Base-by-base conservation (phyloP, 2,888 invertebrate species). In the Uropetala carovei region DNA sequence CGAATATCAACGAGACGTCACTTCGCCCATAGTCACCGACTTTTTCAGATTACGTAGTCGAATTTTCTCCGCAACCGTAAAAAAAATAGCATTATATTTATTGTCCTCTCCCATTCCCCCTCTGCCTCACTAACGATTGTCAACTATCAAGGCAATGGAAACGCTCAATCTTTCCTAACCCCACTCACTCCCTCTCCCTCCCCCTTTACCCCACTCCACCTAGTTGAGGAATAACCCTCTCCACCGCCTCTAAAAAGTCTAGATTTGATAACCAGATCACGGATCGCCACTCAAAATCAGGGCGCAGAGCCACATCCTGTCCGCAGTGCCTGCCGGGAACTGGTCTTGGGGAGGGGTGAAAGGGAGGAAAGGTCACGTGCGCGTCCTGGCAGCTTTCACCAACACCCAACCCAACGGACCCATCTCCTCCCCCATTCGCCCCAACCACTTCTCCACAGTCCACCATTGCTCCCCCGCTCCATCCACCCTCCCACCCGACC, bases 201-300 rank as follows among this genome's bases (percentile, higher is more conserved):
- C 64, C 7, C 18, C 64, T 64, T 0, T n/a, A 16, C 7, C 68
- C 18, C 68, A 18, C n/a, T 27, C 75, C 5, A 43, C 75, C 10
- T 9, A 75, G 75, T 13, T 1, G 43, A 43, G 43, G 43, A 43
- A 43, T 43, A 43, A 60, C 75, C 27, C 27, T 13, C 13, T 22
- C 10, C 68, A 3, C n/a, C 27, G 13, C 4, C 9, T 27, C 27
- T 13, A 75, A 27, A 75, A 75, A 75, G 75, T 75, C 10, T 27
- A 75, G 60, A 30, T 60, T 86, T 86, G 27, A 86, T 27, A 85
- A 60, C 30, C 60, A 59, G 60, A 86, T 86, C 86, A 86, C 60
- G 60, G 27, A 30, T 27, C 16, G 60, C 30, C 86, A 30, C 60
- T 86, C 86, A 86, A 86, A 86, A 60, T 60, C 27, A 16, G 86